These are phyloP conservation scores for Spea bombifrons DNA, from an alignment of 2,113 vertebrate species.

Conservation along the genomic window DNA sequence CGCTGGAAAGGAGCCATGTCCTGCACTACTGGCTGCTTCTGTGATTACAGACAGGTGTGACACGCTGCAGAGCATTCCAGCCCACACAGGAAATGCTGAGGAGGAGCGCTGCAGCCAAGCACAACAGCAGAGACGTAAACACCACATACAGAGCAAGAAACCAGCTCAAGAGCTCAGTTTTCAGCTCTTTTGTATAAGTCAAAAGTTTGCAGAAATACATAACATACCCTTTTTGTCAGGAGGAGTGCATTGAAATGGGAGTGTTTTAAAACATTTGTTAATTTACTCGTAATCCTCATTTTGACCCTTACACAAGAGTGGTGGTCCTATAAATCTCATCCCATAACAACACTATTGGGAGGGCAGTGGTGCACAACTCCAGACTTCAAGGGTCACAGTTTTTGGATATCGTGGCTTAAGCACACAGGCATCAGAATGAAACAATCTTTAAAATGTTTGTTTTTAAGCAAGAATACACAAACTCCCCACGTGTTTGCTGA, in stretches of 20 bases:
- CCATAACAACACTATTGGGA: too few species aligned
- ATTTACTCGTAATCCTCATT: too few species aligned
- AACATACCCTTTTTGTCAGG: not conserved
- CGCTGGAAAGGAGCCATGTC: conserved; percentile 19
- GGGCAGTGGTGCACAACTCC: too few species aligned
- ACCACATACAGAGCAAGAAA: not conserved
- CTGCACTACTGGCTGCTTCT: conserved; percentile 8
- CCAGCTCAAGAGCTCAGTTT: not conserved
- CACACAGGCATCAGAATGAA: too few species aligned
- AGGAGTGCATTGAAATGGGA: not conserved
- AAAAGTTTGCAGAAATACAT: not conserved
- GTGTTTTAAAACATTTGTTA: too few species aligned
- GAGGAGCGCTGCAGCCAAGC: conserved; percentile 13
- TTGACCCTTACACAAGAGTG: too few species aligned
- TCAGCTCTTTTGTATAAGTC: not conserved
- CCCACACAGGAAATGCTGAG: conserved; percentile 34
- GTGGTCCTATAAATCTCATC: too few species aligned
- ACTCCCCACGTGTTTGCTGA: too few species aligned
- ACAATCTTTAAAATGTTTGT: too few species aligned
- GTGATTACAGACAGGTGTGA: conserved; percentile 29
- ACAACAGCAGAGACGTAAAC: conserved; percentile 21
- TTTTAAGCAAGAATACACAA: too few species aligned
- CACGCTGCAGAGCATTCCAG: conserved; percentile 23
- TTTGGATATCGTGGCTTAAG: too few species aligned
- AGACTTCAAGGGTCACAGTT: too few species aligned